Percentiles rank a stretch among this genome's conserved stretches.
phyloP scores from a whole-genome alignment of 1,140 invertebrate species.

The Adelges cooleyi region DNA sequence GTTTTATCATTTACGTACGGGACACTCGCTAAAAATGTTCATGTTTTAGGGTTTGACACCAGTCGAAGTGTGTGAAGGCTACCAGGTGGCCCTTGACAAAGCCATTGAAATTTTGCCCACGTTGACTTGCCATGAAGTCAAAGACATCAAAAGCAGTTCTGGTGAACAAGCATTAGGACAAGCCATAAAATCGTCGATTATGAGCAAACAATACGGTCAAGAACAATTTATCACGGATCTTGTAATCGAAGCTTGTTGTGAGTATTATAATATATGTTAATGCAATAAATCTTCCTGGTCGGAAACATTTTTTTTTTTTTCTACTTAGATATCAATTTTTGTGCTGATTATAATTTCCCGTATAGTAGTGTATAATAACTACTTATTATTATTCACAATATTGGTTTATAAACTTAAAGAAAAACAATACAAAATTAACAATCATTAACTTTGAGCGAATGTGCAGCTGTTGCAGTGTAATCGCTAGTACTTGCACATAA shows the following conservation, averaged over 20 bases:
- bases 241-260: conserved; percentile 76
- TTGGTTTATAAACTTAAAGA: too few species aligned
- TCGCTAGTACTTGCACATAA: too few species aligned
- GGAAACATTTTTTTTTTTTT: too few species aligned
- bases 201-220: conserved; percentile 96
- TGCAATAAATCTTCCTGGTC: too few species aligned
- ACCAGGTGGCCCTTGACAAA: conserved; percentile 81
- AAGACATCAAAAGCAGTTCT: conserved; percentile 57
- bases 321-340: too few species aligned
- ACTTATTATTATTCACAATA: too few species aligned
- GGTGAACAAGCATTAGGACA: conserved; percentile 36
- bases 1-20: neutral
- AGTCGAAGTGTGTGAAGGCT: conserved; percentile 89
- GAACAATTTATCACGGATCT: conserved; percentile 85
- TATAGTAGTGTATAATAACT: neutral
- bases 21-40: neutral
- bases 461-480: too few species aligned
- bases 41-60: conserved; percentile 91
- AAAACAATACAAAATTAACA: too few species aligned
- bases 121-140: conserved; percentile 68
- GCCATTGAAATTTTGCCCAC: conserved; percentile 74
- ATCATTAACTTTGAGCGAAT: too few species aligned
- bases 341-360: too few species aligned
- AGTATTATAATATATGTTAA: too few species aligned
- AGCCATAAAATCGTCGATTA: conserved; percentile 65